phyloP scores from a whole-genome alignment of 2,113 vertebrate species.

The Hydrochoerus hydrochaeris region DNA sequence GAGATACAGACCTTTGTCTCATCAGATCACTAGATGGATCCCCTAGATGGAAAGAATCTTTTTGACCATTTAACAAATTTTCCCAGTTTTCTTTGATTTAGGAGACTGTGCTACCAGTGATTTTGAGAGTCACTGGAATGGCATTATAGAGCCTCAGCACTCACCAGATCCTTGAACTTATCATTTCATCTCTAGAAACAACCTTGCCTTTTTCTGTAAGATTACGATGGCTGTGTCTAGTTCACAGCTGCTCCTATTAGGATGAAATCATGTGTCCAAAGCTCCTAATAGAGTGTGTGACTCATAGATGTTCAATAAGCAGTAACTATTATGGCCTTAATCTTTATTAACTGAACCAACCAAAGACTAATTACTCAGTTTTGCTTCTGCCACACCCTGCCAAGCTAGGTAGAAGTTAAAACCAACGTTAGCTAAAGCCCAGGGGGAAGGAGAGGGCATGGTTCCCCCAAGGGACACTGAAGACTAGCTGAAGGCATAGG shows the following conservation, averaged over 20 bases:
- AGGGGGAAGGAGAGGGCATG: neutral
- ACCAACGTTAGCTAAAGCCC: neutral
- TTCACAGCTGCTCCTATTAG: neutral
- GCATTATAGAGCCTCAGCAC: neutral
- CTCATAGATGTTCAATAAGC: neutral
- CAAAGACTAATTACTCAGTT: conserved; percentile 8
- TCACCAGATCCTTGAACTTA: neutral
- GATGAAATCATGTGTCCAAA: neutral
- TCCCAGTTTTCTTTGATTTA: neutral
- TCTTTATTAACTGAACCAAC: conserved; percentile 13
- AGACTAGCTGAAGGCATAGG: no score
- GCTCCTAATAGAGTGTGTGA: neutral
- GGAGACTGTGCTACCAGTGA: neutral
- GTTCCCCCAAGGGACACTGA: neutral
- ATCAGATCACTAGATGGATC: neutral
- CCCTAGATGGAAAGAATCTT: neutral
- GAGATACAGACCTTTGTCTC: neutral
- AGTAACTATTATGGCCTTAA: neutral
- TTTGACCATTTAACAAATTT: neutral
- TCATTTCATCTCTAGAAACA: neutral
- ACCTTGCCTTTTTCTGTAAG: neutral
- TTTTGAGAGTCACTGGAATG: neutral
- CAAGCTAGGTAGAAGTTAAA: neutral
- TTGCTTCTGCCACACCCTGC: neutral
- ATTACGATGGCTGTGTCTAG: neutral